These are phyloP conservation scores for Lucinisca nassula DNA, from an alignment of 2,888 invertebrate species.

Conservation along the genomic window DNA sequence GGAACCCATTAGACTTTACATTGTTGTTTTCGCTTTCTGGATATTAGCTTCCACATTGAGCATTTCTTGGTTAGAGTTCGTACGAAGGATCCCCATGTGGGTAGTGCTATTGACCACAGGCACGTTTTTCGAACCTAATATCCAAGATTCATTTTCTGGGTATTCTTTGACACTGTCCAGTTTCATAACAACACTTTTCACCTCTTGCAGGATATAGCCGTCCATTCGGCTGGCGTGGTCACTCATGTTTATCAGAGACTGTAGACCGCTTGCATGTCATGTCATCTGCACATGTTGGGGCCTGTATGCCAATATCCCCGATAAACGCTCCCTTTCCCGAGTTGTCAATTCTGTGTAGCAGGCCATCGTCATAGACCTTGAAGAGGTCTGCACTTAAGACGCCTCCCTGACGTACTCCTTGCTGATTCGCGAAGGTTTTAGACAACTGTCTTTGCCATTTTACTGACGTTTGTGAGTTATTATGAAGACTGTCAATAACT, in stretches of 20 bases:
- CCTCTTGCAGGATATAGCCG: not conserved
- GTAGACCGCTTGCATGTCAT: too few species aligned
- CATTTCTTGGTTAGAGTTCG: not conserved
- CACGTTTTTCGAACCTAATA: not conserved
- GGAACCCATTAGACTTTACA: constrained; percentile 13
- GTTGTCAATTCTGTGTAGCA: too few species aligned
- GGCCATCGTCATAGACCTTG: too few species aligned
- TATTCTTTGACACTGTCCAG: not conserved
- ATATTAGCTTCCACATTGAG: constrained; percentile 1
- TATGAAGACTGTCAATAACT: too few species aligned
- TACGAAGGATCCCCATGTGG: constrained; percentile 9
- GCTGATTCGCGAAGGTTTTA: too few species aligned
- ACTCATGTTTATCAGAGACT: not conserved
- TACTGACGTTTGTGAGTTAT: too few species aligned
- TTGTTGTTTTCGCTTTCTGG: constrained; percentile 11
- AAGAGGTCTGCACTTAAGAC: too few species aligned
- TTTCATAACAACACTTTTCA: not conserved
- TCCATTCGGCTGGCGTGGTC: not conserved
- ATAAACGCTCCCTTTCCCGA: too few species aligned
- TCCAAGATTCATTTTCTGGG: not conserved
- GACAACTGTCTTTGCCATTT: too few species aligned
- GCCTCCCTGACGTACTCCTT: too few species aligned
- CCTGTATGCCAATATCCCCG: too few species aligned
- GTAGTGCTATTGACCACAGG: not conserved
- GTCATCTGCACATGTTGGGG: too few species aligned